Evolutionary conservation across 2,113 vertebrate species (phyloP).

Genomic region (Sylvietta virens): DNA sequence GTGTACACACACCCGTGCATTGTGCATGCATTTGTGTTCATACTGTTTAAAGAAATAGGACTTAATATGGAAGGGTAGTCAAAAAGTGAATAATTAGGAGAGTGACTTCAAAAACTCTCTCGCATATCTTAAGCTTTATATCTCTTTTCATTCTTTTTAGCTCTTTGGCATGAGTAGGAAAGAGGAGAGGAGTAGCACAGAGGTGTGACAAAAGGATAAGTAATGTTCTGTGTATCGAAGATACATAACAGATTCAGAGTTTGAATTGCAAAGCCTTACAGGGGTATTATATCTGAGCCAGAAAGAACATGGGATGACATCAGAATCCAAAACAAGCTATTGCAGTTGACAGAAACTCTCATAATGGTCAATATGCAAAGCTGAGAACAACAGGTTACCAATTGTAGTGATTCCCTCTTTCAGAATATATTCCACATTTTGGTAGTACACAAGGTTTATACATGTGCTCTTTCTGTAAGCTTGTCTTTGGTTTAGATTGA

Average conservation of each 20-base stretch:
- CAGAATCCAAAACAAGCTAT: neutral
- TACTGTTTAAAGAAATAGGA: neutral
- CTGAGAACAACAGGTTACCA: neutral
- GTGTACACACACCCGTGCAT: neutral
- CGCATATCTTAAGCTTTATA: neutral
- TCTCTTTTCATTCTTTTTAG: neutral
- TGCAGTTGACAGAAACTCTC: neutral
- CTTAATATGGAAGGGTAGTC: neutral
- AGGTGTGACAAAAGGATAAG: neutral
- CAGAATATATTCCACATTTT: neutral
- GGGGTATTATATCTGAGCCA: neutral
- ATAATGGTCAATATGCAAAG: neutral
- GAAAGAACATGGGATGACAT: neutral
- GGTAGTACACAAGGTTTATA: neutral
- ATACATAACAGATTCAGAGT: neutral
- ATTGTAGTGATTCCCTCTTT: neutral
- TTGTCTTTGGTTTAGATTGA: neutral
- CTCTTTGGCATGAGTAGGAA: neutral
- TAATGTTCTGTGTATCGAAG: neutral
- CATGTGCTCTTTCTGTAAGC: neutral
- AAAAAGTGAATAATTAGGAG: neutral
- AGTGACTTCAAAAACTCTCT: neutral
- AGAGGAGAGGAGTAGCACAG: neutral
- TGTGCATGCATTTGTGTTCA: neutral
- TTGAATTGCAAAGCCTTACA: neutral